Base-by-base conservation (phyloP, 2,113 vertebrate genomes). In the Macheiramphus alcinus region DNA sequence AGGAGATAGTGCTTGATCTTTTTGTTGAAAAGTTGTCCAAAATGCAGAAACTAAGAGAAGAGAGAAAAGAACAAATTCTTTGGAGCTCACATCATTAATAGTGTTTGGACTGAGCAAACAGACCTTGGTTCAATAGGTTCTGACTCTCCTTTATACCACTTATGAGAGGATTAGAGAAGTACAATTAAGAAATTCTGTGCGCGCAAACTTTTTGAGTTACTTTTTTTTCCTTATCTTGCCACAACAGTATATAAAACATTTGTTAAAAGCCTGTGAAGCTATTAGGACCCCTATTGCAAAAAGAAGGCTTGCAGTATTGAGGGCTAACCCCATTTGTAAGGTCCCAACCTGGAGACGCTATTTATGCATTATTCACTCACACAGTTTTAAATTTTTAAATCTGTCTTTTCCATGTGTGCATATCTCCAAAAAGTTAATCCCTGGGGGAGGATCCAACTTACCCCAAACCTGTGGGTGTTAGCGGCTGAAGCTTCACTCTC, bases 1-100 rank as follows among this genome's bases (percentile, higher is more conserved):
- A 96, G 66, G 62, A 96, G 87, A 92, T 94, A 97, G 86, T 15
- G 43, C 93, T 95, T 79, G 61, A 90, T 95, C 83, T 92, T 79
- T 90, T 48, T 78, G 73, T 84, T 53, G 65, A 88, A 52, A 89
- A 78, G 68, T 50, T 94, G 48, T 91, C 86, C 95, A 92, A 94
- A 94, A 87, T 72, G 38, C 56, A 87, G 78, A 38, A 95, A 89
- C 27, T 38, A 36, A 61, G 19, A 83, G 68, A 48, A 52, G 48
- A 86, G 61, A 63, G 75, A 88, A 82, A 66, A 81, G 83, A 88
- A 90, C 26, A 80, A 92, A 92, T 97, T 89, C 56, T 93, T 93
- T 22, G 22, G 76, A 88, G 61, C 80, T 95, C 86, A 27, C 70
- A 67, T 92, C 40, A 75, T 84, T 85, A 86, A 79, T 92, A 86